Percentiles rank a stretch among this genome's conserved stretches.
These are phyloP conservation scores for Porites australiensis DNA, from an alignment of 64 coral and sea anemone genomes.

Conservation along the genomic window DNA sequence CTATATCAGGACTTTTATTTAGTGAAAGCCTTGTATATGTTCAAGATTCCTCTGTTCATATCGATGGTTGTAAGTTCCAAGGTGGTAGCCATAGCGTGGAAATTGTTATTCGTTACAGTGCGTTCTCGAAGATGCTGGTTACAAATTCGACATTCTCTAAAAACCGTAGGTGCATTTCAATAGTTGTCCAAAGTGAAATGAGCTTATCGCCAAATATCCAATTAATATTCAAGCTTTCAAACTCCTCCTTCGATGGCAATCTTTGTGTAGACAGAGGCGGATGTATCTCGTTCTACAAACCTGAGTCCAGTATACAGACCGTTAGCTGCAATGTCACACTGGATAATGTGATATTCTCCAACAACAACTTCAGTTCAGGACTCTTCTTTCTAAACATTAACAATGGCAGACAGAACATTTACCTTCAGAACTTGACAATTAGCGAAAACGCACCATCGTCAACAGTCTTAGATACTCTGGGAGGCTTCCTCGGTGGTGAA, in stretches of 20 bases:
- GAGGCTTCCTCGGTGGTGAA: neutral
- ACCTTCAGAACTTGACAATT: conserved; percentile 12
- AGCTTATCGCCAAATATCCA: neutral
- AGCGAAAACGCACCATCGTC: neutral
- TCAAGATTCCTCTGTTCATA: conserved; percentile 1
- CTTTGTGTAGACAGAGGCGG: neutral
- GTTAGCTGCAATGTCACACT: neutral
- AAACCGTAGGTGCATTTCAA: conserved; percentile 32
- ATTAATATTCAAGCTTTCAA: neutral
- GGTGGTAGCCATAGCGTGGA: neutral
- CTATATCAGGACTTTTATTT: neutral
- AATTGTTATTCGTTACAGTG: neutral
- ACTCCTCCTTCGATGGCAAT: neutral
- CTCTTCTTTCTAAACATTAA: conserved; percentile 4
- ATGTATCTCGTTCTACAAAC: neutral
- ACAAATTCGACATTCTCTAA: conserved; percentile 21
- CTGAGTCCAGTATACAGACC: neutral
- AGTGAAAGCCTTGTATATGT: neutral
- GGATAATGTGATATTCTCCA: conserved; percentile 32
- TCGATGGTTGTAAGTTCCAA: conserved; percentile 19
- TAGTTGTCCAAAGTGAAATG: neutral
- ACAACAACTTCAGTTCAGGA: neutral
- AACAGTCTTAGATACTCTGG: no score
- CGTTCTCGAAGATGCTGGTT: neutral
- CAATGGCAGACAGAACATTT: neutral